Evolutionary conservation across 2,888 invertebrate genomes (phyloP).

Genomic region (Coelogynopora nodosa): DNA sequence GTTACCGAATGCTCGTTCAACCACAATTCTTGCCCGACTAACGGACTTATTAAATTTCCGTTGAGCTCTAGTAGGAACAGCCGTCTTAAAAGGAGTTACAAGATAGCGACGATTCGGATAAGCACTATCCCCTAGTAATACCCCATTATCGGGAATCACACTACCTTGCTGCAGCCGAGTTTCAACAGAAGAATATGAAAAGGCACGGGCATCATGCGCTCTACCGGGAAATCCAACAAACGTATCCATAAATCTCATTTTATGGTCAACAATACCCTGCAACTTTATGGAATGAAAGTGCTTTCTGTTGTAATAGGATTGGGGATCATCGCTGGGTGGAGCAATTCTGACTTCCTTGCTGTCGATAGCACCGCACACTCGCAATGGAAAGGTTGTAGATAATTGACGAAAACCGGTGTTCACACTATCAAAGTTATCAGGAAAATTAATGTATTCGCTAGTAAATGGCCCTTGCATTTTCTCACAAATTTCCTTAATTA

Average conservation of each 20-base stretch:
- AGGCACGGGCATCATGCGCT: background rate
- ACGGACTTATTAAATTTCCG: background rate
- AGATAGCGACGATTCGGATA: background rate
- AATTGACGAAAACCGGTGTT: background rate
- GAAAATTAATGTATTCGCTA: background rate
- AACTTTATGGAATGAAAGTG: background rate
- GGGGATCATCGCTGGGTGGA: background rate
- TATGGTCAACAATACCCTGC: background rate
- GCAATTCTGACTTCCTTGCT: conserved; percentile 5
- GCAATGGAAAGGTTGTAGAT: background rate
- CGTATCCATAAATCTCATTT: background rate
- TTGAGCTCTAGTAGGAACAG: background rate
- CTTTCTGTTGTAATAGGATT: conserved; percentile 9
- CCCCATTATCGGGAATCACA: background rate
- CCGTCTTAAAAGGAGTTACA: background rate
- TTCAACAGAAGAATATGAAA: background rate
- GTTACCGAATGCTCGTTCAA: background rate
- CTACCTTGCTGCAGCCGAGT: background rate
- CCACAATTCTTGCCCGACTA: background rate
- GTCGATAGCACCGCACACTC: background rate
- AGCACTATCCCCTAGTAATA: background rate
- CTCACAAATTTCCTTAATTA: background rate
- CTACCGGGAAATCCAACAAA: background rate
- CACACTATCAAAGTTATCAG: background rate
- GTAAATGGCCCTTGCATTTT: background rate